Conservation (phyloP, 64 coral and sea anemone genomes). For the Porites lutea region DNA sequence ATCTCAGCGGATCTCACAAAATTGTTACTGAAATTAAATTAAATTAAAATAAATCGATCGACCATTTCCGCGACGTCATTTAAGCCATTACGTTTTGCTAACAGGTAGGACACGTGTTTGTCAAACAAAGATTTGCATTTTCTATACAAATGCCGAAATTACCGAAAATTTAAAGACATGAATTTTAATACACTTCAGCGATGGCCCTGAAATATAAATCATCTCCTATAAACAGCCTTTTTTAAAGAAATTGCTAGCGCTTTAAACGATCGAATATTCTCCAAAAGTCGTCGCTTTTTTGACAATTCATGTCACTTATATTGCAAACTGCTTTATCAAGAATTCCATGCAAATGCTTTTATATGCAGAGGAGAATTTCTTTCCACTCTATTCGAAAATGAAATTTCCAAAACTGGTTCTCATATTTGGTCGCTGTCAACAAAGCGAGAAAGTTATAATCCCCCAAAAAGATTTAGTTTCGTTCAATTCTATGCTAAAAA, state of each 20-base stretch:
- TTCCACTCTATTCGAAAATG: not conserved
- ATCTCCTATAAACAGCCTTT: too few species aligned
- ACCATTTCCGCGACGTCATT: not conserved
- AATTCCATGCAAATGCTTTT: not conserved
- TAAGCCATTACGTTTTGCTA: not conserved
- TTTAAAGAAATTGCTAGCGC: not conserved
- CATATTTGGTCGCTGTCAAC: not conserved
- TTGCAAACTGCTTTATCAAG: not conserved
- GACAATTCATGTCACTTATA: not conserved
- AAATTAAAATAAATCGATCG: not conserved
- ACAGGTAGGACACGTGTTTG: not conserved
- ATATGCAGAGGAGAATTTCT: not conserved
- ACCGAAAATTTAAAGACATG: not conserved
- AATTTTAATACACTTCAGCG: constrained; percentile 22
- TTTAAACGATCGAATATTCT: not conserved
- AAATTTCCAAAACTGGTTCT: not conserved
- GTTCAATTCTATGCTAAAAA: not conserved
- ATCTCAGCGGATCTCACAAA: too few species aligned
- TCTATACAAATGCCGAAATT: not conserved
- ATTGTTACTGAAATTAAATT: not conserved
- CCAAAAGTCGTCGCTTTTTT: not conserved
- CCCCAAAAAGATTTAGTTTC: not conserved
- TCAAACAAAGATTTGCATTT: constrained; percentile 20
- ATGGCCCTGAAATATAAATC: not conserved
- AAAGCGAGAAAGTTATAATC: too few species aligned